Percentiles rank a stretch among this genome's conserved stretches.
Evolutionary conservation across 1,140 invertebrate genomes (phyloP).

Genomic region (Tribolium madens): DNA sequence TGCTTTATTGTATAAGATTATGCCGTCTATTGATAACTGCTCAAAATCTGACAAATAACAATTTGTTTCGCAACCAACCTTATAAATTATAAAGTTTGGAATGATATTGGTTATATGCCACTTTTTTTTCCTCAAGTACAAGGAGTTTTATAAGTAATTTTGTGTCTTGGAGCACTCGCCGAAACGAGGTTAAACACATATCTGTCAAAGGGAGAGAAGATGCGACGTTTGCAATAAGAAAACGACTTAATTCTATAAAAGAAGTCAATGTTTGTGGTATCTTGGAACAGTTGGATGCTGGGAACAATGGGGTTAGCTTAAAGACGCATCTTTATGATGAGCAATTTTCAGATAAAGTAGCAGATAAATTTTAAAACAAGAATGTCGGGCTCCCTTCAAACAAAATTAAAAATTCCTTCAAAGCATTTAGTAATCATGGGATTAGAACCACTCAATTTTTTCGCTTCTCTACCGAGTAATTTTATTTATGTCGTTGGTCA

Average conservation of each 20-base stretch:
- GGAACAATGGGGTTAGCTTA: not conserved
- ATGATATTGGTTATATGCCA: too few species aligned
- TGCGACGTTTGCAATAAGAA: conserved; percentile 4
- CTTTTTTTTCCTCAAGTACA: too few species aligned
- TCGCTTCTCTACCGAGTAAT: not conserved
- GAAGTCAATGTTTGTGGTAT: not conserved
- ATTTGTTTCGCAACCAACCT: too few species aligned
- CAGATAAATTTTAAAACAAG: conserved; percentile 9
- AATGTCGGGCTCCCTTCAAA: not conserved
- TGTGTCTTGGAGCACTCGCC: not conserved
- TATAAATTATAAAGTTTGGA: too few species aligned
- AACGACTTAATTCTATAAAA: conserved; percentile 30
- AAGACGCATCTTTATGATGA: conserved; percentile 8
- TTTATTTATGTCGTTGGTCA: not conserved
- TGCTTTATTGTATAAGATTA: not conserved
- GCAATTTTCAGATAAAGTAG: conserved; percentile 6
- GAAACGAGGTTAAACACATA: conserved; percentile 20
- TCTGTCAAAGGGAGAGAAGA: conserved; percentile 4
- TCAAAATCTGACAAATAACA: not conserved
- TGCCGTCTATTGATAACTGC: not conserved
- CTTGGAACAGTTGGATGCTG: not conserved
- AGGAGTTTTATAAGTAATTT: not conserved
- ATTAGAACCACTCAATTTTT: not conserved
- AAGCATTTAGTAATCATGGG: not conserved
- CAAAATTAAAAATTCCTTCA: not conserved